Evolutionary conservation across 1,140 invertebrate species (phyloP).

Genomic region (Ostrea denselamellosa): DNA sequence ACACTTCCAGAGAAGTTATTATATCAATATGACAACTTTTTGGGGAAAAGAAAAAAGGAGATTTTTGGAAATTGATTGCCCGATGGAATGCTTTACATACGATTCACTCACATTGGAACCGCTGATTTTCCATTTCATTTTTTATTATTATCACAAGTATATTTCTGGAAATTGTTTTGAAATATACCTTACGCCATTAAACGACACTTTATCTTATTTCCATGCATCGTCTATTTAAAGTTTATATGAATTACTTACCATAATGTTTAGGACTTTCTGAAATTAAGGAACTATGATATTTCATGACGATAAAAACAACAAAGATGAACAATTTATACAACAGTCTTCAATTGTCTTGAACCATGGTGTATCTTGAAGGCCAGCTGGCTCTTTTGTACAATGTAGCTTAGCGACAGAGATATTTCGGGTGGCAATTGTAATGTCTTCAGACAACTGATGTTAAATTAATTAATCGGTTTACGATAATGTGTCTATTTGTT

Average conservation of each 20-base stretch:
- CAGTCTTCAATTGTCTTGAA: neutral
- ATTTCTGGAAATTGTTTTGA: neutral
- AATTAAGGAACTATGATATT: neutral
- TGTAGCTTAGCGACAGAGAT: neutral
- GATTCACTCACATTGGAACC: neutral
- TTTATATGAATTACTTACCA: neutral
- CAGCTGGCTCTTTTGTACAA: neutral
- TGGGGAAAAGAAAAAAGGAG: too few species aligned
- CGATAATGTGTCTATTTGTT: conserved; percentile 13
- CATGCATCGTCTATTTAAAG: neutral
- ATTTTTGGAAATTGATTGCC: too few species aligned
- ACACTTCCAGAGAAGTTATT: too few species aligned
- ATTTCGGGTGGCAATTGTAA: neutral
- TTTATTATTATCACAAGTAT: neutral
- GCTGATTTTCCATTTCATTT: neutral
- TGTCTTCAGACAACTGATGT: neutral
- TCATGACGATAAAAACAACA: neutral
- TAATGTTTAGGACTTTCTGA: neutral
- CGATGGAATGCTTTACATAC: neutral
- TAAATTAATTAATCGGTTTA: neutral
- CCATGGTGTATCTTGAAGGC: neutral
- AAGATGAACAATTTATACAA: neutral
- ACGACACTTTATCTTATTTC: neutral
- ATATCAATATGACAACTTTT: too few species aligned
- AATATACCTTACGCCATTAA: neutral